Evolutionary conservation across 2,797 vertebrate species (phyloP).

Genomic region (Myiotriccus ornatus): DNA sequence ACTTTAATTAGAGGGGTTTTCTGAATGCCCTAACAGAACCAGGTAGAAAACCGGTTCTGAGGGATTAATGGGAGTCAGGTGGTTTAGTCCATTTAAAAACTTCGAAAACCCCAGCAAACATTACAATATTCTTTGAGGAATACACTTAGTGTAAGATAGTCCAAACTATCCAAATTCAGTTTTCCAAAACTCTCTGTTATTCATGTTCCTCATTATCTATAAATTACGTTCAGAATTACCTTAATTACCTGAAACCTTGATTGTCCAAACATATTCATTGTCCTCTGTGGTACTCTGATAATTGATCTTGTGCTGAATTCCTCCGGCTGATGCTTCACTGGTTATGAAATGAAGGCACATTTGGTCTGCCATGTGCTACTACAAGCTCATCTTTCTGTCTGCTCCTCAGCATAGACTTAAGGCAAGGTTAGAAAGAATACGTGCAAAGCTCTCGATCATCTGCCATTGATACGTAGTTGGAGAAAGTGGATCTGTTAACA

Average conservation of each 20-base stretch:
- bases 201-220: slow-evolving; percentile 51
- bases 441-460: not conserved
- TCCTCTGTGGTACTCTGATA: slow-evolving; percentile 25
- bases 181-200: slow-evolving; percentile 49
- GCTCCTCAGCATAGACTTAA: not conserved
- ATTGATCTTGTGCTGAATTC: slow-evolving; percentile 38
- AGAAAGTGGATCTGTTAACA: not conserved
- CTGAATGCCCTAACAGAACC: not conserved
- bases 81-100: not conserved
- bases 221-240: slow-evolving; percentile 45
- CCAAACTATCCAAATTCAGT: not conserved
- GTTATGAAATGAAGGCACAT: not conserved
- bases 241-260: slow-evolving; percentile 48
- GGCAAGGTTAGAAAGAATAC: not conserved
- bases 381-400: not conserved
- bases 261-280: not conserved
- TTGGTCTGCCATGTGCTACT: not conserved
- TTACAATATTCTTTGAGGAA: slow-evolving; percentile 3
- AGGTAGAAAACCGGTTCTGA: not conserved
- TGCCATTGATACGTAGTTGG: not conserved
- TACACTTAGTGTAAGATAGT: not conserved
- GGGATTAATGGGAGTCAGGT: not conserved
- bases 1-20: not conserved
- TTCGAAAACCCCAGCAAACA: not conserved
- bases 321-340: slow-evolving; percentile 10